Evolutionary conservation across 2,797 vertebrate genomes (phyloP).

Genomic region (Galaxias olidus): DNA sequence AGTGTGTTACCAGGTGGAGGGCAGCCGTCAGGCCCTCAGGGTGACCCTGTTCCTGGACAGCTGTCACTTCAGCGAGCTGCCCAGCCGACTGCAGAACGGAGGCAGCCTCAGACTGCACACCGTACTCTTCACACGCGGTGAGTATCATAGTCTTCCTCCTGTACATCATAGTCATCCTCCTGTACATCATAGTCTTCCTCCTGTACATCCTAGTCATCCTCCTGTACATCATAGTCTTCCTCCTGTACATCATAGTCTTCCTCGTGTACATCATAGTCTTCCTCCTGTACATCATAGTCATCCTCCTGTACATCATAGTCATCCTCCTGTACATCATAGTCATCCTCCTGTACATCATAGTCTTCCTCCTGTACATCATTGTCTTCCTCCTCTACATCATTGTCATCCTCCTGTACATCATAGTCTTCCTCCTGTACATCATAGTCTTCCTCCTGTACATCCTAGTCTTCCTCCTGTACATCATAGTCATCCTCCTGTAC

Average conservation of each 20-base stretch:
- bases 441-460: not conserved
- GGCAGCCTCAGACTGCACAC: slow-evolving; percentile 91
- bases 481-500: too few species aligned
- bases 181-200: not conserved
- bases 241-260: not conserved
- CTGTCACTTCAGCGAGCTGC: slow-evolving; percentile 94
- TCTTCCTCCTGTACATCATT: not conserved
- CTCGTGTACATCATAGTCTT: slow-evolving; percentile 69
- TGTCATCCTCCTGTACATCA: not conserved
- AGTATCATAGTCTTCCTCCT: slow-evolving; percentile 19
- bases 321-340: not conserved
- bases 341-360: not conserved
- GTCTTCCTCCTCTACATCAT: too few species aligned
- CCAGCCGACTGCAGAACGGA: slow-evolving; percentile 90
- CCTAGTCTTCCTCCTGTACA: not conserved
- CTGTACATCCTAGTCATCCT: not conserved
- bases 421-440: not conserved
- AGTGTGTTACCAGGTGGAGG: slow-evolving; percentile 93
- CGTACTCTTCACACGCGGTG: slow-evolving; percentile 92
- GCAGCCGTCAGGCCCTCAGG: slow-evolving; percentile 90
- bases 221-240: not conserved
- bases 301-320: not conserved
- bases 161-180: not conserved
- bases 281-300: not conserved
- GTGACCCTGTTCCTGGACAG: slow-evolving; percentile 91